Conservation (phyloP, 2,797 vertebrate species). For the Vespertilio murinus region DNA sequence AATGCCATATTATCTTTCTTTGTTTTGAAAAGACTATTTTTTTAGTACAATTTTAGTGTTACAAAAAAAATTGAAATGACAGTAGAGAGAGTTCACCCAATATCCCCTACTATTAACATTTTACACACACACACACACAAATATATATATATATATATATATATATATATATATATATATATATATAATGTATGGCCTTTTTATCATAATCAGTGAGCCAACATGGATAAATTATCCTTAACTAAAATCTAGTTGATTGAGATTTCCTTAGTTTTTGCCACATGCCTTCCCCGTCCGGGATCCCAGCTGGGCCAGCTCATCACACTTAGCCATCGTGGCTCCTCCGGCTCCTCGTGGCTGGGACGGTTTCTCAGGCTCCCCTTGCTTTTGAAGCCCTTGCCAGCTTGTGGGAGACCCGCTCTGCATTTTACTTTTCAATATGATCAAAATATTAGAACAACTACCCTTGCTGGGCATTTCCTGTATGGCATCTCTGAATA, state of each 20-base stretch:
- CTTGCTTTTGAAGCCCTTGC: background rate
- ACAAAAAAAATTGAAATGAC: background rate
- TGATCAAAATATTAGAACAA: background rate
- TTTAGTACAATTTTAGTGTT: background rate
- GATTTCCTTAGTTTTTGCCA: background rate
- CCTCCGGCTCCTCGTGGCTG: background rate
- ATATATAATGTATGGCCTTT: background rate
- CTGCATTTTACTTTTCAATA: background rate
- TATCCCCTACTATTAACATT: background rate
- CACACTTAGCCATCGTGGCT: background rate
- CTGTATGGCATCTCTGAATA: background rate
- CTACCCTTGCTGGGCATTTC: background rate
- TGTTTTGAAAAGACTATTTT: background rate
- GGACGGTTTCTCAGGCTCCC: background rate
- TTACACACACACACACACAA: too few species aligned
- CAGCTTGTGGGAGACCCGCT: background rate
- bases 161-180: background rate
- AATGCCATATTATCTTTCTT: background rate
- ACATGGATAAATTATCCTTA: background rate
- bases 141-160: background rate
- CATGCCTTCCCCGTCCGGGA: background rate
- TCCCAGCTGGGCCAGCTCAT: too few species aligned
- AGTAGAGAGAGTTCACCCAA: background rate
- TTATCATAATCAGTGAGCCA: background rate
- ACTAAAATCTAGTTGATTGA: background rate